Base-by-base conservation (phyloP, 2,888 invertebrate species). In the Apamea crenata region DNA sequence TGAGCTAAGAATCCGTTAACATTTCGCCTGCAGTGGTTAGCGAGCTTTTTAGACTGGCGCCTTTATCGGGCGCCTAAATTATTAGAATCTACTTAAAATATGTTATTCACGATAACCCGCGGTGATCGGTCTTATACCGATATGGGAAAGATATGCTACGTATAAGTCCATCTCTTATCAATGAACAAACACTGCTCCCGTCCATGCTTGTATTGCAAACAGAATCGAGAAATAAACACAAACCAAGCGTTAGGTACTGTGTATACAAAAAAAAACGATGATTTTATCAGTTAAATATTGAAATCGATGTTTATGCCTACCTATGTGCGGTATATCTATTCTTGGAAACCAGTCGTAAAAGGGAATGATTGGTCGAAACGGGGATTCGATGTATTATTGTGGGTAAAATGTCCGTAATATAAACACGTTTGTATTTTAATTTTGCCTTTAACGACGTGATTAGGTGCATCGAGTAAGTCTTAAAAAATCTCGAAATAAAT, bases 61-160 rank as follows among this genome's bases (percentile, higher is more conserved):
- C 92, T 91, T 93, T 93, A 93, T 91, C 92, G 87, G 74, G 21
- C 81, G n/a, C 69, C 78, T 74, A 91, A 93, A 92, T 91, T 91
- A 91, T 91, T 92, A 90, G 90, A 91, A 88, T 90, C 89, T 89
- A 90, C 84, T 85, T 89, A 89, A 92, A 90, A 90, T 91, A 90
- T 86, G 81, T 88, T 90, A 85, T 90, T 90, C 83, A 78, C 78
- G 91, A 91, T 91, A 91, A 88, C 85, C 71, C 29, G 66, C 73
- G 81, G 88, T 88, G 89, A 90, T 91, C 90, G 88, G 86, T 87
- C 88, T 89, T 88, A 83, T 87, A 91, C 87, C 81, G 86, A 79
- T 87, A 77, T 69, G 70, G 75, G 66, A 82, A 77, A 82, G 87
- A 87, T 89, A 88, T 87, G 76, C 70, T 75, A 70, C 83, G 80